Evolutionary conservation across 2,888 invertebrate genomes (phyloP).

Genomic region (Lagria hirta): DNA sequence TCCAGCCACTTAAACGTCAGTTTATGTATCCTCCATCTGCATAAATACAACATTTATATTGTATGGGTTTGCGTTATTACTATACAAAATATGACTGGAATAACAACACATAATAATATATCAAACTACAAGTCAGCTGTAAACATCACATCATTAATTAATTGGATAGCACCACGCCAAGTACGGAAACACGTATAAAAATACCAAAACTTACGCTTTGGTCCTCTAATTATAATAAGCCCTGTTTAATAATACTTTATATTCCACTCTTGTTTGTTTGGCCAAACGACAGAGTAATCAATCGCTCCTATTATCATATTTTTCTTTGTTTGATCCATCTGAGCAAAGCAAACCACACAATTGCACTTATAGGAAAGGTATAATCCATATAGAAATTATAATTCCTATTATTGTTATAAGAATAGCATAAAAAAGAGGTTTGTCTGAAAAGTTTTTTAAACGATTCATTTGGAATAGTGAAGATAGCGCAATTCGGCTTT

Average conservation of each 20-base stretch:
- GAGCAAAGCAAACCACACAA: conserved; percentile 32
- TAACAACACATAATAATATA: conserved; percentile 42
- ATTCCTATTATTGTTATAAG: conserved; percentile 44
- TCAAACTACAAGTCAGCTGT: conserved; percentile 24
- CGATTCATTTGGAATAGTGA: conserved; percentile 37
- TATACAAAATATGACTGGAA: conserved; percentile 52
- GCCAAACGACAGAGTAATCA: conserved; percentile 10
- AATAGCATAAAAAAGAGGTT: conserved; percentile 57
- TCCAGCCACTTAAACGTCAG: conserved; percentile 49
- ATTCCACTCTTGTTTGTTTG: conserved; percentile 21
- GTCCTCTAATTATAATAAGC: conserved; percentile 52
- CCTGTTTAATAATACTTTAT: conserved; percentile 51
- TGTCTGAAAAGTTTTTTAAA: conserved; percentile 57
- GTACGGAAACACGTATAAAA: conserved; percentile 54
- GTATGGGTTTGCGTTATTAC: conserved; percentile 17
- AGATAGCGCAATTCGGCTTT: conserved; percentile 31
- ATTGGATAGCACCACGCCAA: conserved; percentile 53
- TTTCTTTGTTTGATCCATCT: conserved; percentile 15
- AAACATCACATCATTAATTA: conserved; percentile 43
- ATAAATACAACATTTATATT: conserved; percentile 40
- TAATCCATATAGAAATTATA: conserved; percentile 43
- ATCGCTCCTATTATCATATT: conserved; percentile 5
- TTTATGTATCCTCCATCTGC: conserved; percentile 47
- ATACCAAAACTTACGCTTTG: conserved; percentile 53
- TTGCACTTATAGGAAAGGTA: conserved; percentile 43